Conservation (phyloP, 2,888 invertebrate species). For the Monopis laevigella region DNA sequence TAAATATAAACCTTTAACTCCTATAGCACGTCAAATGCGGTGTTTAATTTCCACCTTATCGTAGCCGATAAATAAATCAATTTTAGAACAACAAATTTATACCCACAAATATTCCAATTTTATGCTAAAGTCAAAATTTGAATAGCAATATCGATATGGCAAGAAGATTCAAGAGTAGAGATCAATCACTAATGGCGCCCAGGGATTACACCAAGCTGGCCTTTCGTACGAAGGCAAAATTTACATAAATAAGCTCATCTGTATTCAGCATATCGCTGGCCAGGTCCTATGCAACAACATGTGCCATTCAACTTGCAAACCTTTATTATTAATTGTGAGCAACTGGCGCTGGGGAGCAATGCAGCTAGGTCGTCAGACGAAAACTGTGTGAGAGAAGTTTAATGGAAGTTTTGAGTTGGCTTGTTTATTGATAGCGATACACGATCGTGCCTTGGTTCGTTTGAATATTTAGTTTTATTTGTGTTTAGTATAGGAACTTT, state of each 20-base stretch:
- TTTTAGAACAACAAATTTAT: too few relatives aligned
- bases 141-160: slow-evolving; percentile 5
- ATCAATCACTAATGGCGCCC: slow-evolving; percentile 54
- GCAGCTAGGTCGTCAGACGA: slow-evolving; percentile 21
- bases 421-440: too few relatives aligned
- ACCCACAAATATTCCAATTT: too few relatives aligned
- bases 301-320: slow-evolving; percentile 59
- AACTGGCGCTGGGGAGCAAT: slow-evolving; percentile 42
- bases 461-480: too few relatives aligned
- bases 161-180: slow-evolving; percentile 24
- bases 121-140: too few relatives aligned
- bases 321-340: slow-evolving; percentile 61
- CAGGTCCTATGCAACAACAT: slow-evolving; percentile 58
- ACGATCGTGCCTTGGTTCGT: too few relatives aligned
- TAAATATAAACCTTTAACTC: too few relatives aligned
- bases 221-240: slow-evolving; percentile 30
- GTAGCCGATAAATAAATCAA: too few relatives aligned
- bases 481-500: too few relatives aligned
- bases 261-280: slow-evolving; percentile 54
- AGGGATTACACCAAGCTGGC: slow-evolving; percentile 22
- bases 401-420: slow-evolving; percentile 37
- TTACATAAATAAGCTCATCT: slow-evolving; percentile 63
- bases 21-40: too few relatives aligned
- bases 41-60: too few relatives aligned
- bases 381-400: slow-evolving; percentile 35